These are phyloP conservation scores for Patella caerulea DNA, from an alignment of 2,888 invertebrate species.

Conservation along the genomic window DNA sequence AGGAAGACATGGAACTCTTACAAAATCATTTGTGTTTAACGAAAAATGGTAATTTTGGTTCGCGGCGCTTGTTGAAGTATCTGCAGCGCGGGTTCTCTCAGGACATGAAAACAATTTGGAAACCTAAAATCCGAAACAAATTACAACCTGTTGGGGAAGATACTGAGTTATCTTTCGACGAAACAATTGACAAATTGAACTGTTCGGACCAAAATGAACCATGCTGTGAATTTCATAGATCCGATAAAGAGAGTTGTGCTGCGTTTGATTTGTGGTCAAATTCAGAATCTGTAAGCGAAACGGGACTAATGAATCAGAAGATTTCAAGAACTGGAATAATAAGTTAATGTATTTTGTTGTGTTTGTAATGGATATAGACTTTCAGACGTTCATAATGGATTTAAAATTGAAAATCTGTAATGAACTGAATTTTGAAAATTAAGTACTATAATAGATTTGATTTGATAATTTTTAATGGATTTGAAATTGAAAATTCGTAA, in stretches of 20 bases:
- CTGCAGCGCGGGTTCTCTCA: neutral
- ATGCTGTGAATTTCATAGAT: neutral
- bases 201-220: neutral
- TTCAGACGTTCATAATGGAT: no score
- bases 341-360: no score
- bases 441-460: no score
- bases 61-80: neutral
- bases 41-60: constrained; percentile 8
- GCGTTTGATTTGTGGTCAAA: neutral
- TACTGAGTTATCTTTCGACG: neutral
- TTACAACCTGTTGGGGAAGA: constrained; percentile 1
- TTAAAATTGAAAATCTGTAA: no score
- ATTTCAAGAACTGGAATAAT: no score
- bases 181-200: neutral
- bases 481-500: no score
- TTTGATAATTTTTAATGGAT: no score
- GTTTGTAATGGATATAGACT: no score
- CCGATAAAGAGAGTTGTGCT: neutral
- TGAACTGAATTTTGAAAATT: no score
- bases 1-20: constrained; percentile 6
- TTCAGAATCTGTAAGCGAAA: neutral
- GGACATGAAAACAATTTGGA: constrained; percentile 7
- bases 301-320: no score
- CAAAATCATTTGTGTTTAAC: constrained; percentile 8
- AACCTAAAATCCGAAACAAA: neutral